Evolutionary conservation across 92 coral and sea anemone genomes (phyloP).

Genomic region (Parazoanthus swiftii): DNA sequence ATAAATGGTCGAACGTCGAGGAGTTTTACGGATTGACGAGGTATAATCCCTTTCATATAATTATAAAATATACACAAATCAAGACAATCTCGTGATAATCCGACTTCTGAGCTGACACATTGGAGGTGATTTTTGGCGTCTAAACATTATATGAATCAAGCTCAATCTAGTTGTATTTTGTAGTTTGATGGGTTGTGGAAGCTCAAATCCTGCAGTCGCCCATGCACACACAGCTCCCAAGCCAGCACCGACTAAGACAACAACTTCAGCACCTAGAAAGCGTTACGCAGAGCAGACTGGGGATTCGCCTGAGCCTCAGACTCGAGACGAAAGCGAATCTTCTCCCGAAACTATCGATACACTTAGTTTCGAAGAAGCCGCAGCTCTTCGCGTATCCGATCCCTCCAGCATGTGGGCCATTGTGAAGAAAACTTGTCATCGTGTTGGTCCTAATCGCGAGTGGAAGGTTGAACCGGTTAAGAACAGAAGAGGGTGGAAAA

Average conservation of each 20-base stretch:
- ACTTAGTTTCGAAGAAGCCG: constrained; percentile 88
- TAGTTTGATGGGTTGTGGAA: constrained; percentile 97
- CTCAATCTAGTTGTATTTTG: constrained; percentile 1
- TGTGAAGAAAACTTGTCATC: constrained; percentile 78
- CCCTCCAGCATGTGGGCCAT: constrained; percentile 96
- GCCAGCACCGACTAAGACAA: constrained; percentile 10
- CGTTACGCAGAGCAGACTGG: background rate
- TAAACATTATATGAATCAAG: background rate
- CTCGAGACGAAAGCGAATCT: background rate
- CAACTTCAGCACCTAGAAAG: background rate
- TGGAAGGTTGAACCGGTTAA: constrained; percentile 88
- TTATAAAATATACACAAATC: background rate
- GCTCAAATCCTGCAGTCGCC: constrained; percentile 73
- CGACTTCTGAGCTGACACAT: background rate
- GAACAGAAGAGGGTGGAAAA: constrained; percentile 97
- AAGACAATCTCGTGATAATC: background rate
- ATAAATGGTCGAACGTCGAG: background rate
- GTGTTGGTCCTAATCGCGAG: constrained; percentile 54
- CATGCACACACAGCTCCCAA: constrained; percentile 51
- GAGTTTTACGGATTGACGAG: background rate
- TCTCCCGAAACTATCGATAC: background rate
- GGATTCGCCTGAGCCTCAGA: background rate
- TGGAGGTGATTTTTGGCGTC: background rate
- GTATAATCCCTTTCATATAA: background rate
- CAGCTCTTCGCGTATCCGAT: constrained; percentile 73